Base-by-base conservation (phyloP, 2,888 invertebrate genomes). In the Eudemis profundana region DNA sequence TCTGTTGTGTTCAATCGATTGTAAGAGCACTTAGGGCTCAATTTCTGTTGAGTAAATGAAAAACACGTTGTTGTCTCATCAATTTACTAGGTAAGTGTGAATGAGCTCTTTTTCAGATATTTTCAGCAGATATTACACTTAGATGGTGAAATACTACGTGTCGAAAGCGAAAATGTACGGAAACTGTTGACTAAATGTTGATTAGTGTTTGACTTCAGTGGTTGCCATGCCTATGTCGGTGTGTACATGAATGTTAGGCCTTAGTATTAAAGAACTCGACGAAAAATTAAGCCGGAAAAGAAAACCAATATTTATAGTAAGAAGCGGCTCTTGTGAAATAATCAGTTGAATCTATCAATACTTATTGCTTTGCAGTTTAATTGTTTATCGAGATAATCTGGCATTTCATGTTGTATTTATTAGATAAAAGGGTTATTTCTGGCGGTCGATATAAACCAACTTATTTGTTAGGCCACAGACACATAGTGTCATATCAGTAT, bases 321-420 rank as follows among this genome's bases (percentile, higher is more conserved):
- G 17, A 46, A n/a, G 44, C 21, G 4, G 21, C 21, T 46, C 17
- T 23, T 44, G 12, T 10, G 12, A 19, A 44, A 21, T 17, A 10
- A 42, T 17, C 21, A 12, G 12, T 44, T 44, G 3, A 44, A 23
- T 46, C n/a, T 19, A 23, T 5, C 21, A 21, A 10, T 46, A 46
- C 23, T 21, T 21, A 12, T 46, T 23, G 21, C 4, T 23, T 46
- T 46, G 8, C 46, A 21, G 4, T 46, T 44, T 12, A 15, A 46
- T 21, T 14, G 23, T 42, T 17, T 56, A 56, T 56, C 15, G 21
- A 27, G 17, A 42, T 44, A 44, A 42, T 56, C 54, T 15, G 42
- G n/a, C 54, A 42, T 17, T 53, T 53, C 53, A 15, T 17, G n/a
- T 47, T n/a, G n/a, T 47, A 23, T 21, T 21, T 21, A 47, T 21